Percentiles rank a stretch among this genome's conserved stretches.
phyloP scores from a whole-genome alignment of 2,113 vertebrate genomes.

The Tychaedon coryphoeus region DNA sequence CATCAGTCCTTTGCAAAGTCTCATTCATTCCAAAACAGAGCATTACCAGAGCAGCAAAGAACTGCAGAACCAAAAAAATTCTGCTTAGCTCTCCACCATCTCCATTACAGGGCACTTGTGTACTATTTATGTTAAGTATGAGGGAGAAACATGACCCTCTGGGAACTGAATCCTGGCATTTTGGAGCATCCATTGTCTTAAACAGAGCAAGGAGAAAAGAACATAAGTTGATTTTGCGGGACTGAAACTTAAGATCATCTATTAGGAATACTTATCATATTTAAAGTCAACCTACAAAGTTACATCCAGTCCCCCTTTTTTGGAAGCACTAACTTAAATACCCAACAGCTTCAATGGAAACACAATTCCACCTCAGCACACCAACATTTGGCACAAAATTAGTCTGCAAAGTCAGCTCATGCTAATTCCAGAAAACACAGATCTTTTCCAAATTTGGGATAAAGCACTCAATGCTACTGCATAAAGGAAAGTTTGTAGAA shows the following conservation, averaged over 20 bases:
- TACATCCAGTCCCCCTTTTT: not conserved
- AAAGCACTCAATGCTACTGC: not conserved
- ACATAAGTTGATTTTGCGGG: not conserved
- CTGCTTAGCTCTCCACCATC: not conserved
- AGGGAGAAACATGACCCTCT: not conserved
- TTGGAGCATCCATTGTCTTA: not conserved
- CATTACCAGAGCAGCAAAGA: not conserved
- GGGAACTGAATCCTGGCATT: not conserved
- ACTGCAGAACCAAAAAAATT: not conserved
- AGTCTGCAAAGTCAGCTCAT: not conserved
- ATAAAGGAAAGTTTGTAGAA: not conserved
- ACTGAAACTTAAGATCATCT: not conserved
- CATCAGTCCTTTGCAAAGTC: not conserved
- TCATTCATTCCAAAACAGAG: not conserved
- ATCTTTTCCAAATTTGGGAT: not conserved
- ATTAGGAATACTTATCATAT: not conserved
- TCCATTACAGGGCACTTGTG: rapidly evolving
- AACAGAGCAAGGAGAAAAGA: not conserved
- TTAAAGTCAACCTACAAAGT: not conserved
- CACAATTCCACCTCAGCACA: not conserved
- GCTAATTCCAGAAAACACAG: not conserved
- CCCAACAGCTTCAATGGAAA: not conserved
- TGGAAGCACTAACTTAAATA: not conserved
- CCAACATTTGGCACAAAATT: not conserved
- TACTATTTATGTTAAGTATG: not conserved